A percentile compares a stretch with the other conserved stretches of the same genome.
These are phyloP conservation scores for Eutrigla gurnardus DNA, from an alignment of 2,797 vertebrate genomes.

Conservation along the genomic window DNA sequence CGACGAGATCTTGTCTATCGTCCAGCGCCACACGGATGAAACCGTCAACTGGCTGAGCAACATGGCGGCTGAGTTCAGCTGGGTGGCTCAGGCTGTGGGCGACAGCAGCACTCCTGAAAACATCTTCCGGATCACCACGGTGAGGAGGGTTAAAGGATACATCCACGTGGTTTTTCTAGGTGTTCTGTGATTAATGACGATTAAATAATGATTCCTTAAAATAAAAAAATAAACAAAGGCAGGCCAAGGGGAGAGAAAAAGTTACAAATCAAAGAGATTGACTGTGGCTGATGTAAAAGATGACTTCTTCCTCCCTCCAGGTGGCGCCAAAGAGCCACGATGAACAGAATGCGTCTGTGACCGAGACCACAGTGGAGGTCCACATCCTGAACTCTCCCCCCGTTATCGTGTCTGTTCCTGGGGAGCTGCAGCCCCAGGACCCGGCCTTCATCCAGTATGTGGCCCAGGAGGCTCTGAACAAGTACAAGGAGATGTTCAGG, in stretches of 20 bases:
- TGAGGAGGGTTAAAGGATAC: constrained; percentile 65
- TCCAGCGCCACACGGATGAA: constrained; percentile 88
- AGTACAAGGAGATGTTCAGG: constrained; percentile 86
- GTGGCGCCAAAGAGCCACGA: constrained; percentile 74
- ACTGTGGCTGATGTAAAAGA: background rate
- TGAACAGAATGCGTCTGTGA: constrained; percentile 61
- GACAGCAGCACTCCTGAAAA: constrained; percentile 74
- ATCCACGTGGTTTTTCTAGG: background rate
- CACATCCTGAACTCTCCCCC: constrained; percentile 86
- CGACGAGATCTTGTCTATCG: constrained; percentile 87
- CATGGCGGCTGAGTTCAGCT: constrained; percentile 90
- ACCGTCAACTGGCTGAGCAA: constrained; percentile 85
- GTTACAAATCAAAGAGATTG: no score
- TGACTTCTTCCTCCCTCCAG: constrained; percentile 66
- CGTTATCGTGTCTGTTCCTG: constrained; percentile 84
- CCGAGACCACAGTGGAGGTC: constrained; percentile 84
- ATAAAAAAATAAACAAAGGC: background rate
- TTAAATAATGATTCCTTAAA: no score
- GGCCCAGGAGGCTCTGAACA: constrained; percentile 85
- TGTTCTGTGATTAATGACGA: background rate
- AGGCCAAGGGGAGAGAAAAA: background rate
- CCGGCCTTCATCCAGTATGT: constrained; percentile 88
- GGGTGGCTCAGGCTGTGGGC: constrained; percentile 87
- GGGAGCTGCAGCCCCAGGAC: constrained; percentile 80
- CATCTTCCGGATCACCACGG: constrained; percentile 87